phyloP scores from a whole-genome alignment of 2,888 invertebrate genomes.

The Villa cingulata region DNA sequence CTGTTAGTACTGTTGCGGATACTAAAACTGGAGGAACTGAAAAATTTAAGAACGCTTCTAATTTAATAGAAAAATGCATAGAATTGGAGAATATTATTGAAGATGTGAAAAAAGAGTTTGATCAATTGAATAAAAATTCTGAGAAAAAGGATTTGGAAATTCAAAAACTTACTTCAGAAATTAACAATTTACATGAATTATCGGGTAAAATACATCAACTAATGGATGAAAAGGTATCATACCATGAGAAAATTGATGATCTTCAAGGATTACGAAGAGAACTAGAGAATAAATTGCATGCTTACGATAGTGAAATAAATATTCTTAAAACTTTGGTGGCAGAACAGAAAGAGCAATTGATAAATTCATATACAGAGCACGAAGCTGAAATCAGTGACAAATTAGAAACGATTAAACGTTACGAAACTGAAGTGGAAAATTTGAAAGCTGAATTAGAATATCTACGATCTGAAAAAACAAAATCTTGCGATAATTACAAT shows the following conservation, averaged over 20 bases:
- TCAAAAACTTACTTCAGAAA: background rate
- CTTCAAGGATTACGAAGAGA: conserved; percentile 21
- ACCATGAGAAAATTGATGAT: conserved; percentile 27
- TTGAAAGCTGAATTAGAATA: conserved; percentile 37
- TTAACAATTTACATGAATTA: background rate
- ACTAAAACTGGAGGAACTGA: too few relatives aligned
- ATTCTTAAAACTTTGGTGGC: conserved; percentile 29
- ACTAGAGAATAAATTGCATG: conserved; percentile 12
- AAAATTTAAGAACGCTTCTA: too few relatives aligned
- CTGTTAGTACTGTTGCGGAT: too few relatives aligned
- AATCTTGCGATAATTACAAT: conserved; percentile 19
- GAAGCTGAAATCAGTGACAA: conserved; percentile 22
- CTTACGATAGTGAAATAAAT: conserved; percentile 28
- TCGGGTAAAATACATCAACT: conserved; percentile 8
- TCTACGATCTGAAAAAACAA: conserved; percentile 37
- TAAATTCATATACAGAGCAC: conserved; percentile 29
- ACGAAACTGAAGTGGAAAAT: conserved; percentile 29
- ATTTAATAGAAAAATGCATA: background rate
- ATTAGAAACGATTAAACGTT: conserved; percentile 24
- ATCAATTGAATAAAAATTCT: background rate
- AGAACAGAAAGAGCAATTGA: conserved; percentile 35
- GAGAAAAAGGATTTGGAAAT: background rate
- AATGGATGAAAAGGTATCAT: conserved; percentile 22
- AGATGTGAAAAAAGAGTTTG: background rate
- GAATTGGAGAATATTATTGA: background rate